phyloP scores from a whole-genome alignment of 2,113 vertebrate genomes.

The Phylloscopus trochiloides region DNA sequence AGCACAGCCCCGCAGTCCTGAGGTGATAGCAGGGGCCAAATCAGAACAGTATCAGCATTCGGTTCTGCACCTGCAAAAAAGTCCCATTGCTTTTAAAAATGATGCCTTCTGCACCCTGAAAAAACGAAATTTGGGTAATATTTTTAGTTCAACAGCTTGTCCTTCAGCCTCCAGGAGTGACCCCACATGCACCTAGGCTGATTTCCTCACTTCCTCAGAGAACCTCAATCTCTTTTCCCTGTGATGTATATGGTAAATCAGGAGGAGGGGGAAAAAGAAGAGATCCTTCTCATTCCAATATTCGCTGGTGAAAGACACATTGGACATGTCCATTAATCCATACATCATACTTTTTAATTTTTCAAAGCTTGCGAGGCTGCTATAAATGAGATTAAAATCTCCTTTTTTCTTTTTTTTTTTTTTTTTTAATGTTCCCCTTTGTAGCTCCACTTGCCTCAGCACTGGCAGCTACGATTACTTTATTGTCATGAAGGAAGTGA shows the following conservation, averaged over 20 bases:
- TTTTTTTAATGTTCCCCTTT: neutral
- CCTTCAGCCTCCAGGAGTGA: neutral
- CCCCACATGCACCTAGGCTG: neutral
- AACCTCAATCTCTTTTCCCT: neutral
- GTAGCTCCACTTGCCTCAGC: slow-evolving; percentile 12
- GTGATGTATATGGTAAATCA: neutral
- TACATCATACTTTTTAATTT: neutral
- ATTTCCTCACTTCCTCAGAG: neutral
- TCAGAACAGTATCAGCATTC: neutral
- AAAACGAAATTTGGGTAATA: neutral
- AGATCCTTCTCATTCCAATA: neutral
- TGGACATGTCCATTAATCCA: neutral
- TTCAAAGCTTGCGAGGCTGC: slow-evolving; percentile 30
- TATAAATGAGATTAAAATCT: slow-evolving; percentile 38
- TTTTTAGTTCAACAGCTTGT: neutral
- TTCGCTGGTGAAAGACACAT: neutral
- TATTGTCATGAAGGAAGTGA: neutral
- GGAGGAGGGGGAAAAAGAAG: rapidly evolving
- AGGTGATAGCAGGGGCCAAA: neutral
- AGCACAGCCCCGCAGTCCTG: rapidly evolving
- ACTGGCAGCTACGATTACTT: neutral
- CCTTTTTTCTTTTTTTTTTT: slow-evolving; percentile 12
- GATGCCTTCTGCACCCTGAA: neutral
- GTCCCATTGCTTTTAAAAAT: neutral
- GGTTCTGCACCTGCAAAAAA: rapidly evolving